Percentiles rank a stretch among this genome's conserved stretches.
Conservation (phyloP, 1,140 invertebrate species). For the Drosophila mayri region DNA sequence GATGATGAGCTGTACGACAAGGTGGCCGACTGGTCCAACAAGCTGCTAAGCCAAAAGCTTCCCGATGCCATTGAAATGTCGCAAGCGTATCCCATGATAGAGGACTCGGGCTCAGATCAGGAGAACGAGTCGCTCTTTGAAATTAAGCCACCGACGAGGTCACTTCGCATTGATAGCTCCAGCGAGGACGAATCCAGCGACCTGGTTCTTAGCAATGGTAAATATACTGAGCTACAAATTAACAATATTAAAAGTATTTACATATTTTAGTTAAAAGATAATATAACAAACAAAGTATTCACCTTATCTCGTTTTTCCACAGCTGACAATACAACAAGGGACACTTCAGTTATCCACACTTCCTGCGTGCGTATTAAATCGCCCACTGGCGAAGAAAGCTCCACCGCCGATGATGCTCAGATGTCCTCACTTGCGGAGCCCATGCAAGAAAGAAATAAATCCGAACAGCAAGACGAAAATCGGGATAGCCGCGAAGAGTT, state of each 20-base stretch:
- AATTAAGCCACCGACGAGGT: not conserved
- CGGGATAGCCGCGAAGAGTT: not conserved
- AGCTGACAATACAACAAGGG: not conserved
- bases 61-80: constrained; percentile 39
- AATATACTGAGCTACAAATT: not conserved
- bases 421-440: not conserved
- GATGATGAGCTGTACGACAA: constrained; percentile 67
- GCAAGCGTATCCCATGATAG: constrained; percentile 43
- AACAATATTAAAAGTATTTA: not conserved
- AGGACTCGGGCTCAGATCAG: constrained; percentile 4
- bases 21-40: constrained; percentile 70
- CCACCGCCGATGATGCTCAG: not conserved
- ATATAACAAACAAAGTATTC: not conserved
- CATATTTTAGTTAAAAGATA: too few species aligned
- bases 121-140: not conserved
- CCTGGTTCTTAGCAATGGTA: not conserved
- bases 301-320: too few species aligned
- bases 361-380: not conserved
- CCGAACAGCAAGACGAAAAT: not conserved
- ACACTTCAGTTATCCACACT: not conserved
- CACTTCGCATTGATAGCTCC: constrained; percentile 32
- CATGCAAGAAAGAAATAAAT: not conserved
- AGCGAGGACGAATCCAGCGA: constrained; percentile 29
- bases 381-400: not conserved
- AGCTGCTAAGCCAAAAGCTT: constrained; percentile 61